These are phyloP conservation scores for Zaprionus ornatus DNA, from an alignment of 1,140 invertebrate species.

Conservation along the genomic window DNA sequence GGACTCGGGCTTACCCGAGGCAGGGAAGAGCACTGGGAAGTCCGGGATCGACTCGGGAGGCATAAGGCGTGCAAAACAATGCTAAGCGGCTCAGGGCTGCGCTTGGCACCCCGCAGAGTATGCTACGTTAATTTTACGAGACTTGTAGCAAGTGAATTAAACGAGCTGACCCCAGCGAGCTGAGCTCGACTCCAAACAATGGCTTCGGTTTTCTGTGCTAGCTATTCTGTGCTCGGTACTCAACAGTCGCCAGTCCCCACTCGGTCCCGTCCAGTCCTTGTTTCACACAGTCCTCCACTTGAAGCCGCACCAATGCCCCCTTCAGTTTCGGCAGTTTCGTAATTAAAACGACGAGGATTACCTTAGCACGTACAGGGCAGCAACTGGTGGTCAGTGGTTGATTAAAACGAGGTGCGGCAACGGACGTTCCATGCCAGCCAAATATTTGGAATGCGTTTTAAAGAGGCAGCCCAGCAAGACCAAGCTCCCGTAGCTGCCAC, in stretches of 20 bases:
- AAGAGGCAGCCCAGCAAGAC: constrained; percentile 2
- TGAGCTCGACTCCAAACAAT: constrained; percentile 22
- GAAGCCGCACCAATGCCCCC: constrained; percentile 26
- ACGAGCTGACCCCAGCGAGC: constrained; percentile 34
- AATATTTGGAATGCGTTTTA: constrained; percentile 35
- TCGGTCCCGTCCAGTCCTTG: not conserved
- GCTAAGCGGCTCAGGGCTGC: constrained; percentile 50
- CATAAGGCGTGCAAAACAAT: constrained; percentile 49
- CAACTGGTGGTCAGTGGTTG: constrained; percentile 76
- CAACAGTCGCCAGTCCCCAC: too few relatives aligned
- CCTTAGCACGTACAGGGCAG: constrained; percentile 68
- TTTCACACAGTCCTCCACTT: constrained; percentile 37
- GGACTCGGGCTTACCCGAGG: constrained; percentile 12
- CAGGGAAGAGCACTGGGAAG: not conserved
- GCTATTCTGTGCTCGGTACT: not conserved
- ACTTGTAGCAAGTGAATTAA: constrained; percentile 67
- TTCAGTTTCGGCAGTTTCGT: constrained; percentile 66
- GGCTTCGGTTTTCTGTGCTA: constrained; percentile 2
- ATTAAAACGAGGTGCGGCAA: constrained; percentile 56
- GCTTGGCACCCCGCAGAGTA: constrained; percentile 47
- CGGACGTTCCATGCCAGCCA: constrained; percentile 16
- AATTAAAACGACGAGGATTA: constrained; percentile 77
- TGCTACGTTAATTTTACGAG: constrained; percentile 65
- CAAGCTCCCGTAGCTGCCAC: not conserved
- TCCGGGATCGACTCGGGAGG: not conserved